Base-by-base conservation (phyloP, 1,140 invertebrate species). In the Panagrolaimus sp. region DNA sequence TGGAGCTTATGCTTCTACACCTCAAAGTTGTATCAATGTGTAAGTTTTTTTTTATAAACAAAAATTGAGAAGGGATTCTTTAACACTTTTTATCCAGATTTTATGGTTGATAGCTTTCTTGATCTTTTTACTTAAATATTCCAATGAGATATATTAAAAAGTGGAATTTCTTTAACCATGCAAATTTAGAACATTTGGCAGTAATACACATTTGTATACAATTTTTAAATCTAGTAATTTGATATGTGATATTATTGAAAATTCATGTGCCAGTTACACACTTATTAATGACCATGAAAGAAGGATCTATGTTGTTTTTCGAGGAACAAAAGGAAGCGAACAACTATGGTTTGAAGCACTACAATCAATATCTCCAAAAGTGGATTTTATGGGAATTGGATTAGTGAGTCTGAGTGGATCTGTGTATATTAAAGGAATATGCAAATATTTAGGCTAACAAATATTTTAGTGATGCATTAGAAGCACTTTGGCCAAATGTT, bases 381-480 rank as follows among this genome's bases (percentile, higher is more conserved):
- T 25, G 11, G 51, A 57, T 57, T 57, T 57, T 27, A 25, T 25
- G 20, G 51, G 51, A 13, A 20, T 57, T 57, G 51, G 51, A 20
- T 20, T 25, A 20, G 51, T 57, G n/a, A n/a, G 51, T 57, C n/a
- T n/a, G 4, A 27, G 51, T n/a, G 11, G 5, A 7, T 20, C 13
- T 2, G 20, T 4, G 3, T 9, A n/a, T 57, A 5, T 11, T 1
- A 5, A 23, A 57, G n/a, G n/a, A n/a, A n/a, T 25, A 25, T 57
- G 51, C 51, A 57, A 57, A 27, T n/a, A n/a, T 57, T 57, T 57
- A 57, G 51, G 51, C 51, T 20, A 57, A 57, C 20, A 57, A 57
- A 57, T 57, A 57, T 27, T 57, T 57, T 16, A 0, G 20, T 25
- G 27, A 27, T 16, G 51, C 51, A 11, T 57, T 57, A 27, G 51